These are phyloP conservation scores for Athalia circularis DNA, from an alignment of 2,888 invertebrate genomes.

Conservation along the genomic window DNA sequence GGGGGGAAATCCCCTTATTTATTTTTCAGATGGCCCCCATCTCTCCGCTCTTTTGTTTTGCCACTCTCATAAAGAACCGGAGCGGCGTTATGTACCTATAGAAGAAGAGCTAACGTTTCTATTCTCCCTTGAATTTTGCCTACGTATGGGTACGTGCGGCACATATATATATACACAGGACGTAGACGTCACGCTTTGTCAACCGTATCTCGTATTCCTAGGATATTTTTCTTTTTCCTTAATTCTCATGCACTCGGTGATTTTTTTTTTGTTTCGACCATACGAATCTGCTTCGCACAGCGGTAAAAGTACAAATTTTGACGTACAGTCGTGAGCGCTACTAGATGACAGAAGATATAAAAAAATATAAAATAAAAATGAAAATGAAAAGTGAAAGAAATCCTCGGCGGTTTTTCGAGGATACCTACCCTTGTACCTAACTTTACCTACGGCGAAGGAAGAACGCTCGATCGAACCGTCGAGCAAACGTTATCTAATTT, in stretches of 20 bases:
- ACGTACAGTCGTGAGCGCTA: too few relatives aligned
- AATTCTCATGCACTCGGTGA: too few relatives aligned
- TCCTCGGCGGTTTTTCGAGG: neutral
- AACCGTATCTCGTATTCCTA: neutral
- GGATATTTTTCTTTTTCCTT: neutral
- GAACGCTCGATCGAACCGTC: slow-evolving; percentile 21
- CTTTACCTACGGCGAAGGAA: neutral
- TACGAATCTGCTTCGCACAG: too few relatives aligned
- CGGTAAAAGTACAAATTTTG: too few relatives aligned
- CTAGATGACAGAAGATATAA: too few relatives aligned
- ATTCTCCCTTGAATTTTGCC: neutral
- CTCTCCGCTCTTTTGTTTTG: slow-evolving; percentile 22
- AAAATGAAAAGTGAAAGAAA: neutral
- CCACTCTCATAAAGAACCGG: neutral
- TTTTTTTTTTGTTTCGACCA: too few relatives aligned
- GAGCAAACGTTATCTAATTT: slow-evolving; percentile 36
- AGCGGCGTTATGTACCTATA: neutral
- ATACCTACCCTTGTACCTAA: neutral
- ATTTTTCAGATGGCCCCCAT: slow-evolving; percentile 33
- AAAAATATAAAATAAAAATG: neutral
- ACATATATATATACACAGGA: too few relatives aligned
- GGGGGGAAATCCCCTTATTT: slow-evolving; percentile 19
- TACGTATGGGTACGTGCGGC: too few relatives aligned
- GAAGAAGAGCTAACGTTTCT: neutral
- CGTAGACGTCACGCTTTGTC: neutral